Evolutionary conservation across 2,888 invertebrate species (phyloP), one percentile per base, ranked within the genome.

Genomic region (Heliconius cydno): DNA sequence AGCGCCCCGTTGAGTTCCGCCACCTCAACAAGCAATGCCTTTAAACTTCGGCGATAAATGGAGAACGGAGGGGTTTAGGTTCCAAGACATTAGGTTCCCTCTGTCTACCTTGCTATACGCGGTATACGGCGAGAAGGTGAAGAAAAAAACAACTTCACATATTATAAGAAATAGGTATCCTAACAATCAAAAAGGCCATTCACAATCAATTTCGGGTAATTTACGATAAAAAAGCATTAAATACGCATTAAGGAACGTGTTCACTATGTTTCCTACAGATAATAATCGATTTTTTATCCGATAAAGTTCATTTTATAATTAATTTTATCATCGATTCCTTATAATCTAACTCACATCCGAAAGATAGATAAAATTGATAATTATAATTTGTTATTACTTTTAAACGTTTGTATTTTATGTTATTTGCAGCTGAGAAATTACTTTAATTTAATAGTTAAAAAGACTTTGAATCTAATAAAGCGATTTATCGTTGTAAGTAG

Each of bases 161-260:
- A 76, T 76, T n/a, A 30, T 19, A 72, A 72, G 22, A 12, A 22
- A 22, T 28, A 71, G 28, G 9, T 34, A 19, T 22, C 57, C 6
- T 3, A 73, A n/a, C 57, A 60, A 60, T 34, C 34, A 60, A 60
- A 38, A 72, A 76, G 28, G 57, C 60, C 15, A 38, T 60, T 38
- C 34, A 60, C n/a, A 60, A 73, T 73, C 60, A 60, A 73, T 60
- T 73, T 73, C 57, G 7, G 13, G 15, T 34, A 73, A n/a, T 73
- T 73, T 34, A 73, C 13, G 73, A 73, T 38, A 73, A 9, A 12
- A 73, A 19, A 73, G 15, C 34, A 73, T 73, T 73, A 73, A 73
- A 57, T 73, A 60, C 72, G 60, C 60, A 73, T 73, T 73, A 73
- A 73, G 15, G 15, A 73, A 60, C 25, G n/a, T 60, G 60, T 60